These are phyloP conservation scores for Drosophila melanosoma DNA, from an alignment of 2,888 invertebrate genomes.

Conservation along the genomic window DNA sequence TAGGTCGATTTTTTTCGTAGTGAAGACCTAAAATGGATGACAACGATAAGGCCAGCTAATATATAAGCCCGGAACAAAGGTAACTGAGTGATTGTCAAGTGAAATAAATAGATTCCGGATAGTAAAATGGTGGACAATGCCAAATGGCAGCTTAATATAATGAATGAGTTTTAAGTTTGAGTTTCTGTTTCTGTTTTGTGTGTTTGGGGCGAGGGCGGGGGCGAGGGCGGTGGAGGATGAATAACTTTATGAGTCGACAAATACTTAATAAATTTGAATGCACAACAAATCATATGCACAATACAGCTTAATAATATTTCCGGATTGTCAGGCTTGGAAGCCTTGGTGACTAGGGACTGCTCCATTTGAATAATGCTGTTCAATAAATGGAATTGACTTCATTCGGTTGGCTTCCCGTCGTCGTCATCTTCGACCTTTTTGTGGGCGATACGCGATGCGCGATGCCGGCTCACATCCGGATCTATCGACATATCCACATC, in stretches of 20 bases:
- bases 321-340: constrained; percentile 31
- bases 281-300: constrained; percentile 70
- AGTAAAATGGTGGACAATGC: constrained; percentile 23
- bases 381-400: constrained; percentile 76
- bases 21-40: constrained; percentile 49
- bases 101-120: constrained; percentile 66
- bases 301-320: constrained; percentile 72
- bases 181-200: neutral
- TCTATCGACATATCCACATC: constrained; percentile 46
- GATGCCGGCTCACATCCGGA: constrained; percentile 20
- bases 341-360: neutral
- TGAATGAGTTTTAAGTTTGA: constrained; percentile 47
- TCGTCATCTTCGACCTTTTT: constrained; percentile 43
- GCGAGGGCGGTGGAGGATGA: too few species aligned
- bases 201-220: neutral
- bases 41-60: constrained; percentile 63
- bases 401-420: constrained; percentile 54
- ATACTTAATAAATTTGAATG: constrained; percentile 56
- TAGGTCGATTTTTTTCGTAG: neutral
- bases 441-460: constrained; percentile 30
- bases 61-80: constrained; percentile 51
- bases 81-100: constrained; percentile 49
- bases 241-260: constrained; percentile 30
- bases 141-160: constrained; percentile 42
- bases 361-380: constrained; percentile 72